Percentiles rank a stretch among this genome's conserved stretches.
These are phyloP conservation scores for Champsocephalus esox DNA, from an alignment of 2,797 vertebrate species.

Conservation along the genomic window DNA sequence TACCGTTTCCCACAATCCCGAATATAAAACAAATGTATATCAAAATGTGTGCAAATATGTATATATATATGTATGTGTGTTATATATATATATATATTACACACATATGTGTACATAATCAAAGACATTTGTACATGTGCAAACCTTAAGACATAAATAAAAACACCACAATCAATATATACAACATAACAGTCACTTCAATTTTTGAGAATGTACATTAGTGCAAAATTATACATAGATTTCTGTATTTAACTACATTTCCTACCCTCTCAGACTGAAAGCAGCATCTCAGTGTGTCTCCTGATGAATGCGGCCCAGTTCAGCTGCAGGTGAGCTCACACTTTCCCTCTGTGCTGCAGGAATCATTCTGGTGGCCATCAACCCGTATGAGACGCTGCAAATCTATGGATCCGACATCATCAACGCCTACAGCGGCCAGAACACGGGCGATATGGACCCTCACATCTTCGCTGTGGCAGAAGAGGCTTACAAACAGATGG, in stretches of 20 bases:
- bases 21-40: too few species aligned
- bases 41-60: too few species aligned
- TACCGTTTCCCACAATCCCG: too few species aligned
- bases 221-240: too few species aligned
- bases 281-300: neutral
- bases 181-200: too few species aligned
- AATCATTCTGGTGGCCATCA: constrained; percentile 98
- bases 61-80: too few species aligned
- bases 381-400: constrained; percentile 95
- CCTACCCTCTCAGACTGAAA: neutral
- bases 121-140: too few species aligned
- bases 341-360: constrained; percentile 75
- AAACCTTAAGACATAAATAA: too few species aligned
- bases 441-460: constrained; percentile 99
- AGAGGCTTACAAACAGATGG: constrained; percentile 99
- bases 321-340: constrained; percentile 8
- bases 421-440: constrained; percentile 98
- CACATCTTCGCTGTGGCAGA: constrained; percentile 99
- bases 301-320: neutral
- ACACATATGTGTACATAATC: too few species aligned
- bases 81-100: too few species aligned
- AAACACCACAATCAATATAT: too few species aligned
- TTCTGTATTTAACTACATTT: neutral
- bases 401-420: constrained; percentile 98
- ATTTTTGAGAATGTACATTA: too few species aligned